These are phyloP conservation scores for Sarcoramphus papa DNA, from an alignment of 2,797 vertebrate genomes.

Conservation along the genomic window DNA sequence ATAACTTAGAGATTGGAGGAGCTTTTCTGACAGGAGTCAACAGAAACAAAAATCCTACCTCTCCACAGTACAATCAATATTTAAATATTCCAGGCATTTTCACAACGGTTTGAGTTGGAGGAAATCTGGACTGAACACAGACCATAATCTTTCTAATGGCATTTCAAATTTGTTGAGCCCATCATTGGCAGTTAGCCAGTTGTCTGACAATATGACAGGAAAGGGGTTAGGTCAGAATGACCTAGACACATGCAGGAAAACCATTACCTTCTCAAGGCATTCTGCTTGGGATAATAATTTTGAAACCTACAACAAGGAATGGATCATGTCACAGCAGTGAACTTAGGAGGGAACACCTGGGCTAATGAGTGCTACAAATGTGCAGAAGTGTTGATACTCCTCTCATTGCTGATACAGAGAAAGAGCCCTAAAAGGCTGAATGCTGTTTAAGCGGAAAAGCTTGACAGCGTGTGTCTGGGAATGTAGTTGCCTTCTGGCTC, in stretches of 20 bases:
- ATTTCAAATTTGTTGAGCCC: background rate
- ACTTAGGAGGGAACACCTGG: background rate
- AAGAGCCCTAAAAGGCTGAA: background rate
- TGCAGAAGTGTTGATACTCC: background rate
- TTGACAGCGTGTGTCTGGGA: background rate
- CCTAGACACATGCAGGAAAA: constrained; percentile 13
- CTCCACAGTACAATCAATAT: background rate
- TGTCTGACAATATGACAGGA: background rate
- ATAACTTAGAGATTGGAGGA: background rate
- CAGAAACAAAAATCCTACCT: background rate
- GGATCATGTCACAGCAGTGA: background rate
- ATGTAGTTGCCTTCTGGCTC: background rate
- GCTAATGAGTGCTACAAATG: background rate
- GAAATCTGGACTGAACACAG: background rate
- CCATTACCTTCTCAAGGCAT: background rate
- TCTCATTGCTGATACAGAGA: background rate
- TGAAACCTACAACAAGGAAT: background rate
- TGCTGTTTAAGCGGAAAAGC: background rate
- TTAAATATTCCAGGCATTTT: constrained; percentile 10
- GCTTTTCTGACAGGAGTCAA: background rate
- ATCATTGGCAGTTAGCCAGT: background rate
- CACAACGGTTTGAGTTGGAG: background rate
- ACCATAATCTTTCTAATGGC: background rate
- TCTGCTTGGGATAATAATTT: background rate
- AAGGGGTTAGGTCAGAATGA: constrained; percentile 21